A percentile compares a stretch with the other conserved stretches of the same genome.
These are phyloP conservation scores for Phasianus colchicus DNA, from an alignment of 2,113 vertebrate genomes.

Conservation along the genomic window DNA sequence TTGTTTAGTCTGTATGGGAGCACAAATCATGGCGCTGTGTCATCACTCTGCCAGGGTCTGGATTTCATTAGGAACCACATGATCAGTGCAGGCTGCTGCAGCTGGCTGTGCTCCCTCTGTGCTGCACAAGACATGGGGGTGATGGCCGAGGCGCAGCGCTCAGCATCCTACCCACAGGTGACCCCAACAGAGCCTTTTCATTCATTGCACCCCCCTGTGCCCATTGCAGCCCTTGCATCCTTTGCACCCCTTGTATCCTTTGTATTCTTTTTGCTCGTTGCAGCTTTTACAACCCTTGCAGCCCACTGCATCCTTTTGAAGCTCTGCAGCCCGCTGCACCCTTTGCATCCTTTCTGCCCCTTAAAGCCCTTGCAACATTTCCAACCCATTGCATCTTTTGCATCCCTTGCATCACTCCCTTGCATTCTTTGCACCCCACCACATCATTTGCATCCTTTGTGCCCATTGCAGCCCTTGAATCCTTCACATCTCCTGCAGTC, in stretches of 20 bases:
- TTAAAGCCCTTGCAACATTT: background rate
- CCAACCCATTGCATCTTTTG: no score
- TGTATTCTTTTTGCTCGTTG: background rate
- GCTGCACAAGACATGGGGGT: constrained; percentile 73
- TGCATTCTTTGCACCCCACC: rapidly evolving
- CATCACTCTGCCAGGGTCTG: constrained; percentile 67
- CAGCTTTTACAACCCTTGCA: background rate
- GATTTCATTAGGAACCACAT: constrained; percentile 80
- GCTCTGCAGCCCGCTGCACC: background rate
- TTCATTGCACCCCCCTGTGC: background rate
- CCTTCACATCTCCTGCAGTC: background rate
- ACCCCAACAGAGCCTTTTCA: background rate
- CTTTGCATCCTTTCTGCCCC: background rate
- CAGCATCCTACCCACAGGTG: constrained; percentile 76
- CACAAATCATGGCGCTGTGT: constrained; percentile 56
- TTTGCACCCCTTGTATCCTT: background rate
- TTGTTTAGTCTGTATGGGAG: constrained; percentile 71
- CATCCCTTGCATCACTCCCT: background rate
- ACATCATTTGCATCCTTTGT: background rate
- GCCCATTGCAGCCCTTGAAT: background rate
- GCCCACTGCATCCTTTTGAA: background rate
- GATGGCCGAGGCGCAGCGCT: constrained; percentile 47
- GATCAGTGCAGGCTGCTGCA: constrained; percentile 60
- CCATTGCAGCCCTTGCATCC: background rate
- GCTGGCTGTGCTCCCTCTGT: constrained; percentile 20